phyloP scores from a whole-genome alignment of 2,113 vertebrate species.

The Colius striatus region DNA sequence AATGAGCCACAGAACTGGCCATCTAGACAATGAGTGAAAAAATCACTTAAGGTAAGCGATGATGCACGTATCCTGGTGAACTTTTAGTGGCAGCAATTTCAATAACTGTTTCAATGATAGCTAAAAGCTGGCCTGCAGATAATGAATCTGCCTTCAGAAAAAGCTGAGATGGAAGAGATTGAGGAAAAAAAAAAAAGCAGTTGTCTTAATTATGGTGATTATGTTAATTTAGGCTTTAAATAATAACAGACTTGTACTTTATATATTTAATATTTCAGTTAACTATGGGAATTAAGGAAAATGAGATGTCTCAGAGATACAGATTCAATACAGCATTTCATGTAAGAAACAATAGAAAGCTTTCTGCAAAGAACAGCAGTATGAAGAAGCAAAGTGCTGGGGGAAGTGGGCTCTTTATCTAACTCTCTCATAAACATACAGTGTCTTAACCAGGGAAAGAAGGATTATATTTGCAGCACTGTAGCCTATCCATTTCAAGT shows the following conservation, averaged over 20 bases:
- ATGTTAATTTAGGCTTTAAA: conserved; percentile 17
- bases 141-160: conserved; percentile 31
- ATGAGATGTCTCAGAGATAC: not conserved
- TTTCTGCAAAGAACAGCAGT: not conserved
- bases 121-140: not conserved
- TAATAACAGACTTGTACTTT: not conserved
- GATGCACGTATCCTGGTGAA: not conserved
- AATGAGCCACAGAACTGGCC: not conserved
- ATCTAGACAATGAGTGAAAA: not conserved
- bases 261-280: conserved; percentile 3
- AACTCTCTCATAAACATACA: not conserved
- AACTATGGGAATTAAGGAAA: not conserved
- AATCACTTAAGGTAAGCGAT: not conserved
- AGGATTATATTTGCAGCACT: not conserved
- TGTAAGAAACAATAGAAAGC: not conserved
- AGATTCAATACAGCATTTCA: not conserved
- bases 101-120: conserved; percentile 26
- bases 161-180: conserved; percentile 5
- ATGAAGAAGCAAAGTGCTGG: not conserved
- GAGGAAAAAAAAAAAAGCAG: not conserved
- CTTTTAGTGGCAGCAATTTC: conserved; percentile 38
- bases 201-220: conserved; percentile 33
- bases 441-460: not conserved
- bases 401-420: not conserved
- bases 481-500: not conserved